Percentiles rank a stretch among this genome's conserved stretches.
Conservation (phyloP, 2,113 vertebrate species). For the Pseudorectes ferrugineus region DNA sequence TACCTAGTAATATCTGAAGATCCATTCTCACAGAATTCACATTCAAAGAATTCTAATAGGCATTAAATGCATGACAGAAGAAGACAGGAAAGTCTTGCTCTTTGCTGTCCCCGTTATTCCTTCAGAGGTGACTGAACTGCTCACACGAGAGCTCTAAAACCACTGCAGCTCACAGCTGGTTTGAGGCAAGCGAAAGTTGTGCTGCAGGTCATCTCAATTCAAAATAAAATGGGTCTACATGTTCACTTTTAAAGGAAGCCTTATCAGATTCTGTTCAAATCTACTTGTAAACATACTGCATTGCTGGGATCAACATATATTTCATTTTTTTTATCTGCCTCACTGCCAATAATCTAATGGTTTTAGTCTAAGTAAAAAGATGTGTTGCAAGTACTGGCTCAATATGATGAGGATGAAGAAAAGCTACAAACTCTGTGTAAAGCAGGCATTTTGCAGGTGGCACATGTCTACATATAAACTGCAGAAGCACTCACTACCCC, state of each 20-base stretch:
- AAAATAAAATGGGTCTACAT: background rate
- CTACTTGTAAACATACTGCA: background rate
- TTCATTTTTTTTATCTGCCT: background rate
- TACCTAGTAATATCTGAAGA: background rate
- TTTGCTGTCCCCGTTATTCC: background rate
- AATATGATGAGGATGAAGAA: background rate
- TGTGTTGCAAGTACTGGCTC: background rate
- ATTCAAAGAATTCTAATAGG: background rate
- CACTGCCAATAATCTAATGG: background rate
- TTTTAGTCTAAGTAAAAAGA: background rate
- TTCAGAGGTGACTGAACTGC: background rate
- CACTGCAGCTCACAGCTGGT: background rate
- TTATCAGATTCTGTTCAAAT: background rate
- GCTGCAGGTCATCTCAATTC: background rate
- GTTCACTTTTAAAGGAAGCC: background rate
- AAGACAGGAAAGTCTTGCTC: background rate
- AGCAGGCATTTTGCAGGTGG: background rate
- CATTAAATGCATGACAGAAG: background rate
- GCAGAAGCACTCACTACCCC: background rate
- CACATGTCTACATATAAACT: background rate
- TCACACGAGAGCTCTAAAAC: background rate
- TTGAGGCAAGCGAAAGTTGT: background rate
- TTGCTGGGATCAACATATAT: background rate
- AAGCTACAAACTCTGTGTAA: background rate
- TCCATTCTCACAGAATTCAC: background rate